A percentile compares a stretch with the other conserved stretches of the same genome.
These are phyloP conservation scores for Opisthocomus hoazin DNA, from an alignment of 2,113 vertebrate species.

Conservation along the genomic window DNA sequence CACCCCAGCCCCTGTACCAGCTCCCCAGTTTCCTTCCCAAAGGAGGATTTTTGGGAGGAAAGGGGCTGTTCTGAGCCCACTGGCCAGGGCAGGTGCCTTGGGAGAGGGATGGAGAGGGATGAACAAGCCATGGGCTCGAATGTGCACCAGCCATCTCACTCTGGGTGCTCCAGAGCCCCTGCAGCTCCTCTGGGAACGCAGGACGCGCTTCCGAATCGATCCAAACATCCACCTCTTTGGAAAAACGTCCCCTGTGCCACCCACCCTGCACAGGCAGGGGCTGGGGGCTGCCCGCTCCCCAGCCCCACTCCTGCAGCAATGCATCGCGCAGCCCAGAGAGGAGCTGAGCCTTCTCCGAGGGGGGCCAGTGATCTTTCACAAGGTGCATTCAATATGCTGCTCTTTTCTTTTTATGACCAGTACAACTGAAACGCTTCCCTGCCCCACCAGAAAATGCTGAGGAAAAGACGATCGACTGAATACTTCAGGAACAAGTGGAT, in stretches of 20 bases:
- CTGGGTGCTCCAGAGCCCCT: background rate
- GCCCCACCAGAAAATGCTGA: background rate
- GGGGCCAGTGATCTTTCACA: background rate
- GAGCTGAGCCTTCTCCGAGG: background rate
- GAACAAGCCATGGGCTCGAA: background rate
- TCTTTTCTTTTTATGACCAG: too few relatives aligned
- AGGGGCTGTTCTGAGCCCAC: background rate
- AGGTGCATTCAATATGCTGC: fast-evolving
- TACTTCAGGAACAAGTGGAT: background rate
- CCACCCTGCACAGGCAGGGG: background rate
- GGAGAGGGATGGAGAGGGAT: background rate
- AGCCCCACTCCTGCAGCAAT: background rate
- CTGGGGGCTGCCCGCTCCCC: background rate
- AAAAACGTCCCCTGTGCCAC: background rate
- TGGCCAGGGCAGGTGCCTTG: background rate
- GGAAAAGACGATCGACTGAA: too few relatives aligned
- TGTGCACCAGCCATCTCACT: background rate
- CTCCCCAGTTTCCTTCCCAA: background rate
- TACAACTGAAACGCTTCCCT: background rate
- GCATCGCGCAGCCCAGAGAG: background rate
- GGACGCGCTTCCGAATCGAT: background rate
- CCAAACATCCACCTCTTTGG: background rate
- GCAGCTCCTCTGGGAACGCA: background rate
- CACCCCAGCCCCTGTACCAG: background rate
- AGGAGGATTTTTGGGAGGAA: background rate